A percentile compares a stretch with the other conserved stretches of the same genome.
Conservation (phyloP, 35 echinoderm and acorn worm species). For the Amphiura filiformis region DNA sequence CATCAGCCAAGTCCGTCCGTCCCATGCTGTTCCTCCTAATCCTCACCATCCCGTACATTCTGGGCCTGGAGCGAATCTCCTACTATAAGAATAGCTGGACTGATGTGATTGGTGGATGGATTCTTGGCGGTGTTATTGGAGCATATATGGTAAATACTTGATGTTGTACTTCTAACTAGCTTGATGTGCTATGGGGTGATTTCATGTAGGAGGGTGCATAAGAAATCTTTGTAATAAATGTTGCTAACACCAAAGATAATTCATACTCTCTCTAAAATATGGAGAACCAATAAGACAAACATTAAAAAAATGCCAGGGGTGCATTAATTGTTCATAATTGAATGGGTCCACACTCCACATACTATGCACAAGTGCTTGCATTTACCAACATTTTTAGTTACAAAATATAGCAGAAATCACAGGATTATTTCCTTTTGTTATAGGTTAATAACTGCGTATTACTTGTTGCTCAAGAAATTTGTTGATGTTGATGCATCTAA, state of each 20-base stretch:
- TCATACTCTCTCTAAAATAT: background rate
- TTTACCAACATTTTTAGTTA: too few relatives aligned
- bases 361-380: too few relatives aligned
- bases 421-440: too few relatives aligned
- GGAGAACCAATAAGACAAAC: background rate
- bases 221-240: background rate
- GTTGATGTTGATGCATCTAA: too few relatives aligned
- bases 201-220: background rate
- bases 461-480: too few relatives aligned
- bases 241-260: background rate
- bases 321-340: background rate
- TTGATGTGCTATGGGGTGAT: background rate
- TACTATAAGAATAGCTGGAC: slow-evolving; percentile 61
- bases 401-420: too few relatives aligned
- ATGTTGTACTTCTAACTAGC: background rate
- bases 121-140: slow-evolving; percentile 56
- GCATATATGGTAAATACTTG: slow-evolving; percentile 60
- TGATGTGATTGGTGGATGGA: slow-evolving; percentile 82
- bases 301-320: background rate
- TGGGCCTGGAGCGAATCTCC: slow-evolving; percentile 62
- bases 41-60: slow-evolving; percentile 59
- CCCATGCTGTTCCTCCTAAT: slow-evolving; percentile 50
- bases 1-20: slow-evolving; percentile 47
- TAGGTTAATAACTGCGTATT: too few relatives aligned
- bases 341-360: too few relatives aligned